Conservation (phyloP, 2,888 invertebrate species). For the Synergus umbraculus region DNA sequence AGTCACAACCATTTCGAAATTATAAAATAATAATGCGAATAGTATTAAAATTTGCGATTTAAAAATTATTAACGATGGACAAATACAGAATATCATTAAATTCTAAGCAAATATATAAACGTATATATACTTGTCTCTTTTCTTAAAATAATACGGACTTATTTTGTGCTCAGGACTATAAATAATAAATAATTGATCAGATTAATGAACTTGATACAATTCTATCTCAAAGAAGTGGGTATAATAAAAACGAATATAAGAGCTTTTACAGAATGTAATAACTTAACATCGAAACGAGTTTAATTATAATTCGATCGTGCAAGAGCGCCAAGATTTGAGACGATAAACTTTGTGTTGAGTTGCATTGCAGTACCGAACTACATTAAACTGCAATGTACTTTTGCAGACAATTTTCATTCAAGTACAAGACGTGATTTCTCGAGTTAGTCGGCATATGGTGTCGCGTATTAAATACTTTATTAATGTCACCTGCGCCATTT, state of each 20-base stretch:
- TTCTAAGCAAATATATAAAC: background rate
- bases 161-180: background rate
- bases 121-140: background rate
- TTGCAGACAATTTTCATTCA: background rate
- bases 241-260: background rate
- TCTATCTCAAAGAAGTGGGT: background rate
- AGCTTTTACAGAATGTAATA: background rate
- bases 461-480: background rate
- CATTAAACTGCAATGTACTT: conserved; percentile 15
- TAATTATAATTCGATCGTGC: background rate
- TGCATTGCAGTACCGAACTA: background rate
- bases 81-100: background rate
- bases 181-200: conserved; percentile 10
- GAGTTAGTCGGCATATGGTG: conserved; percentile 1
- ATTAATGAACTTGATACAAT: background rate
- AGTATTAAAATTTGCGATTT: too few relatives aligned
- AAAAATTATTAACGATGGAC: fast-evolving
- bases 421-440: background rate
- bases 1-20: background rate
- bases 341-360: background rate
- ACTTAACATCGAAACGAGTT: background rate
- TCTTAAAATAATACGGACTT: background rate
- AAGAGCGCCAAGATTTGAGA: background rate
- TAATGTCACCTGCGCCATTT: background rate
- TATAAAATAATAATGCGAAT: background rate